Base-by-base conservation (phyloP, 2,113 vertebrate species). In the Manacus vitellinus region DNA sequence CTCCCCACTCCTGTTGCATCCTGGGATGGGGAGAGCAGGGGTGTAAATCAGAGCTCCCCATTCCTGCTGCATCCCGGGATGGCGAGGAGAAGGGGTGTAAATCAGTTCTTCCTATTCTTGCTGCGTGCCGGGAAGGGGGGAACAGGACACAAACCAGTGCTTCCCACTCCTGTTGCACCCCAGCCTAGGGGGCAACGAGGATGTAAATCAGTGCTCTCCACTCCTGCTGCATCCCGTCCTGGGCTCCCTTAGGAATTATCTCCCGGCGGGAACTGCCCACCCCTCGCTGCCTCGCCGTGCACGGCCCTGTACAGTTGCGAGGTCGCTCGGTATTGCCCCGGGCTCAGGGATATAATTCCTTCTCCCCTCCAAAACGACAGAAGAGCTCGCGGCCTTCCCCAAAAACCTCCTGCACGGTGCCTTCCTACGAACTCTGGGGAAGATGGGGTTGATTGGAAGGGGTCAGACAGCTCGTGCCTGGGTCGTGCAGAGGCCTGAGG, bases 251-350 rank as follows among this genome's bases (percentile, higher is more conserved):
- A 4, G 66, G 25, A 25, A 10, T 2, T 14, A 25, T 1, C 5
- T 39, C 66, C 41, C 3, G 5, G 28, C 0, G 0, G 39, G 39
- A 27, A 14, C 20, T 37, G 63, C 73, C 43, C 46, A 4, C 8
- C 17, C 55, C 10, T 56, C 8, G 0, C 3, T 52, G 33, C 35
- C 25, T 3, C 13, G 1, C 47, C 4, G 1, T 9, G 39, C 31
- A 25, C 2, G 3, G 41, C 1, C 2, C 92, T 66, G 46, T 3
- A 3, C 23, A 5, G 31, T 5, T 14, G 5, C 4, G 2, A 28
- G 20, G 8, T 25, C 5, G 0, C 46, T n/a, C 5, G 2, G 25
- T 14, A 1, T 1, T 0, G n/a, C 30, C 37, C 54, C 18, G 3
- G 23, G 6, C 0, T 20, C 35, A 12, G n/a, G 39, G 41, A 5